These are phyloP conservation scores for Myodes glareolus DNA, from an alignment of 2,113 vertebrate genomes.

Conservation along the genomic window DNA sequence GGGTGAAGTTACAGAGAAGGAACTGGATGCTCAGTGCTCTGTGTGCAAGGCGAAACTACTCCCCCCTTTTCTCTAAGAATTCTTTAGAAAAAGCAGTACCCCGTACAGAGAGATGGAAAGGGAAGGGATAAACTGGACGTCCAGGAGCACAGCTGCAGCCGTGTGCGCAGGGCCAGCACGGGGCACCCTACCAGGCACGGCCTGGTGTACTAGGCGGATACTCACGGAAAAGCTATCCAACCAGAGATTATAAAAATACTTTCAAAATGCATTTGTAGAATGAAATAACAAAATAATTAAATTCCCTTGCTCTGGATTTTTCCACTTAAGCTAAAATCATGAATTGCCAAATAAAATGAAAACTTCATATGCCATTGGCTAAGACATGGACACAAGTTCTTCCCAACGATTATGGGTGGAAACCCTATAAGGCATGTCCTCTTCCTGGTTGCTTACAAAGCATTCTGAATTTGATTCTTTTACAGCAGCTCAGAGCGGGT, in stretches of 20 bases:
- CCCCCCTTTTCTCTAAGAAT: neutral
- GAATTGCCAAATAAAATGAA: constrained; percentile 33
- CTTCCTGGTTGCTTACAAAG: neutral
- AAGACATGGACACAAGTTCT: neutral
- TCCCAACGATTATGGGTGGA: neutral
- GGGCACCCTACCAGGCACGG: neutral
- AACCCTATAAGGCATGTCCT: neutral
- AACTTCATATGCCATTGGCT: constrained; percentile 10
- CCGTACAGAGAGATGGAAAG: neutral
- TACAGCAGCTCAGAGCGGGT: neutral
- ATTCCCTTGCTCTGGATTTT: neutral
- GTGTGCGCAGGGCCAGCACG: neutral
- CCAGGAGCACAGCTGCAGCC: neutral
- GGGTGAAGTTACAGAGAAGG: neutral
- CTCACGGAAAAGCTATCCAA: constrained; percentile 48
- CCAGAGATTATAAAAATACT: constrained; percentile 72
- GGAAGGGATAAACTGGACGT: neutral
- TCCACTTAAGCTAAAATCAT: constrained; percentile 58
- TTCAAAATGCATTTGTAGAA: constrained; percentile 63
- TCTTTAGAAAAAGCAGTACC: neutral
- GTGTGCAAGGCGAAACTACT: neutral
- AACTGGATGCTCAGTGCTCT: neutral
- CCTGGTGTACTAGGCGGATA: neutral
- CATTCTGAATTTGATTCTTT: neutral
- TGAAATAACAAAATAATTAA: constrained; percentile 68